Conservation (phyloP, 2,797 vertebrate genomes). For the Bovichtus variegatus region DNA sequence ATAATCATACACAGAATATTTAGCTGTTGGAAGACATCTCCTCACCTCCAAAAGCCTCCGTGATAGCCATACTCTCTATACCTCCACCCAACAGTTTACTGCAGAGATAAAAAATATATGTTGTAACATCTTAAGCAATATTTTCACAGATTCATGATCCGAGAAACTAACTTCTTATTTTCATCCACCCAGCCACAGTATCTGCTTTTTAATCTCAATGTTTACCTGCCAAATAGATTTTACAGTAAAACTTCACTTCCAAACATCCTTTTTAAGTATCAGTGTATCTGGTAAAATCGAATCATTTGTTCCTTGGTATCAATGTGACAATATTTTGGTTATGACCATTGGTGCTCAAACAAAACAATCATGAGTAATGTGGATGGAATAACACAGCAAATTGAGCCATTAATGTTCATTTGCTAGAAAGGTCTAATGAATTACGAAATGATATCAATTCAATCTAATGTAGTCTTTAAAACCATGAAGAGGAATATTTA, state of each 20-base stretch:
- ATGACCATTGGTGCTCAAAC: not conserved
- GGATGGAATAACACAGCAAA: not conserved
- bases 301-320: not conserved
- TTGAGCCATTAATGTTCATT: not conserved
- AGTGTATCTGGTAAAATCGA: not conserved
- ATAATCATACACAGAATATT: not conserved
- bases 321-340: not conserved
- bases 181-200: not conserved
- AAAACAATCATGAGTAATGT: not conserved
- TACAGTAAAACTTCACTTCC: not conserved
- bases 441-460: not conserved
- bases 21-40: not conserved
- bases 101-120: constrained; percentile 60
- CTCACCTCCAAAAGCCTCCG: constrained; percentile 97
- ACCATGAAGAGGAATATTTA: not conserved
- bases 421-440: not conserved
- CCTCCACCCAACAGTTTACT: constrained; percentile 98
- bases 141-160: not conserved
- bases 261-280: not conserved
- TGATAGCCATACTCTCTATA: constrained; percentile 99
- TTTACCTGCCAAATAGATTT: not conserved
- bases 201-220: not conserved
- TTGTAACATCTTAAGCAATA: not conserved
- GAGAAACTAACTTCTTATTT: not conserved
- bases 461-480: not conserved